Evolutionary conservation across 2,888 invertebrate genomes (phyloP), one percentile per base, ranked within the genome.

Genomic region (Tachystola acroxantha): DNA sequence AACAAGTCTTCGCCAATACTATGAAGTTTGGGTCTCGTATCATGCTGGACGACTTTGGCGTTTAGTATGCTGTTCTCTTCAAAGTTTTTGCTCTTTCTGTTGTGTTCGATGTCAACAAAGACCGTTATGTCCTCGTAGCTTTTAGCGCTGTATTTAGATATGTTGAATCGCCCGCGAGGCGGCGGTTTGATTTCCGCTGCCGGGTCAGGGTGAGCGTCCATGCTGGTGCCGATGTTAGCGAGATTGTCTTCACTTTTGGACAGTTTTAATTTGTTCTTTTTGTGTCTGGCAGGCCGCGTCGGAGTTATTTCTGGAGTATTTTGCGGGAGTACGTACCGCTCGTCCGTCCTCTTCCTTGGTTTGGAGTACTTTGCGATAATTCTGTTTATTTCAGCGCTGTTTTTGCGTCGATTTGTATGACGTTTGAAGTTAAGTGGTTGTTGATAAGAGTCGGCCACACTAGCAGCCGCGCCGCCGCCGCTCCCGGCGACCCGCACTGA

Each of bases 311-410:
- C 64, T 22, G 61, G 52, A 47, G 47, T 44, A 44, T 57, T 58
- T 22, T 62, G 65, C 43, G 62, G 47, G 22, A 60, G 43, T n/a
- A 45, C 50, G 45, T 54, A 50, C 54, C 68, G 67, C 50, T 77
- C 77, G 70, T 70, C 74, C 62, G 79, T 50, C 64, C 78, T 73
- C 67, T 71, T 76, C 56, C 66, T 73, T 47, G 79, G 72, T 56
- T 66, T 78, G 39, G 87, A 86, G 67, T 87, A 87, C 70, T 87
- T 88, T 67, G 85, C 75, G 75, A 86, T 81, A 72, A 87, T 87
- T 80, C 79, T 85, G 62, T 86, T 86, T 67, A 88, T 80, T 80
- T 87, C 86, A 63, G 78, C 75, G 68, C 81, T 82, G 62, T 85
- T 85, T 66, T 86, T 86, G 64, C 86, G 84, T 59, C 81, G 71